Percentiles rank a stretch among this genome's conserved stretches.
Conservation (phyloP, 2,888 invertebrate species). For the Mimumesa dahlbomi region DNA sequence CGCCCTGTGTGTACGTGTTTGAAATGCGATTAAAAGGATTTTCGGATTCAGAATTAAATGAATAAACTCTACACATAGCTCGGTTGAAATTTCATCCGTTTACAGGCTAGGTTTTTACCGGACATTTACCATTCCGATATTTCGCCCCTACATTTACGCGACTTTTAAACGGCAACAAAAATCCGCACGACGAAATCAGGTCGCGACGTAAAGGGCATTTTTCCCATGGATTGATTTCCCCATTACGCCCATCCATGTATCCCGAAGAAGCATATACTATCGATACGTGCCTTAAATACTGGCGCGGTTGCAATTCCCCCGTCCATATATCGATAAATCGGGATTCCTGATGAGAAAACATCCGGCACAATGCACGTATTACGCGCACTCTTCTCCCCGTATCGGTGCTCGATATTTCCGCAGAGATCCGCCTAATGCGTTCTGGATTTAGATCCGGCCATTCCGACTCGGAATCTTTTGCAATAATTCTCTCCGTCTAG, state of each 20-base stretch:
- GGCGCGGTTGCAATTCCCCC: neutral
- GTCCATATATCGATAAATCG: constrained; percentile 8
- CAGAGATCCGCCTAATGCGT: neutral
- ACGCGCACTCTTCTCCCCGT: neutral
- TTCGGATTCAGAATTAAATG: neutral
- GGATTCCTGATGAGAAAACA: constrained; percentile 20
- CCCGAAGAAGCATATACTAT: neutral
- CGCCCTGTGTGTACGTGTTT: neutral
- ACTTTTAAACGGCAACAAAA: too few relatives aligned
- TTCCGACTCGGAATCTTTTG: too few relatives aligned
- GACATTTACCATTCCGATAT: too few relatives aligned
- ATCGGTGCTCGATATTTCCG: constrained; percentile 20
- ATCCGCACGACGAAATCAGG: too few relatives aligned
- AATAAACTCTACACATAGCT: neutral
- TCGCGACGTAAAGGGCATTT: neutral
- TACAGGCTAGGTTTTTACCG: too few relatives aligned
- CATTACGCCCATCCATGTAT: neutral
- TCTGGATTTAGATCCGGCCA: too few relatives aligned
- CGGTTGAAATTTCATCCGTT: too few relatives aligned
- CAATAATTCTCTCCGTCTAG: too few relatives aligned
- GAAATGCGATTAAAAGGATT: neutral
- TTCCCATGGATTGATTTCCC: neutral
- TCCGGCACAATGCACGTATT: constrained; percentile 1
- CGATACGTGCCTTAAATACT: constrained; percentile 2
- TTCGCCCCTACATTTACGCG: too few relatives aligned